phyloP scores from a whole-genome alignment of 1,140 invertebrate genomes.

The Cyclina sinensis region DNA sequence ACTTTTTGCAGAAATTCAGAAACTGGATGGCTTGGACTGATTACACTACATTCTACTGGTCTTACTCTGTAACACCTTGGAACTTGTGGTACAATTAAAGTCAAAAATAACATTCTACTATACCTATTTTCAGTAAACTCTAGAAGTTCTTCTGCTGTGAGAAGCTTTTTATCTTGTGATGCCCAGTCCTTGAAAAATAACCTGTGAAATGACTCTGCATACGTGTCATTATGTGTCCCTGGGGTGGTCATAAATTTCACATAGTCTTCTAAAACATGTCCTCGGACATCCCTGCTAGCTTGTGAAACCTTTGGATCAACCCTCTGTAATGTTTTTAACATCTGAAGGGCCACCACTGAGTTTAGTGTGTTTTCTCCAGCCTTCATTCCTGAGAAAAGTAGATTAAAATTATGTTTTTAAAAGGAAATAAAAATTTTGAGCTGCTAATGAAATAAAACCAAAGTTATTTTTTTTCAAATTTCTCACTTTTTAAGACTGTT shows the following conservation, averaged over 20 bases:
- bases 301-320: slow-evolving; percentile 72
- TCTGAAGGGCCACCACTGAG: slow-evolving; percentile 75
- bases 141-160: slow-evolving; percentile 72
- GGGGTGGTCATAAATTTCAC: slow-evolving; percentile 84
- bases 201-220: slow-evolving; percentile 82
- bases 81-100: slow-evolving; percentile 66
- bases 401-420: too few relatives aligned
- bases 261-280: slow-evolving; percentile 78
- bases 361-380: slow-evolving; percentile 84
- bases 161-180: slow-evolving; percentile 59
- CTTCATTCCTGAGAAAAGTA: slow-evolving; percentile 79
- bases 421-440: too few relatives aligned
- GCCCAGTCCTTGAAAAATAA: slow-evolving; percentile 83
- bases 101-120: too few relatives aligned
- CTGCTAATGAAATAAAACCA: too few relatives aligned
- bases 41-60: too few relatives aligned
- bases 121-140: slow-evolving; percentile 80
- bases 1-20: too few relatives aligned
- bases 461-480: too few relatives aligned
- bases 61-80: background rate
- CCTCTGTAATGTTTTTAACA: slow-evolving; percentile 74
- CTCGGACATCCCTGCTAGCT: slow-evolving; percentile 72
- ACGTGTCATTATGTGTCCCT: slow-evolving; percentile 80
- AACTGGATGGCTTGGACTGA: too few relatives aligned
- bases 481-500: too few relatives aligned